Base-by-base conservation (phyloP, 2,888 invertebrate species). In the Thereva nobilitata region DNA sequence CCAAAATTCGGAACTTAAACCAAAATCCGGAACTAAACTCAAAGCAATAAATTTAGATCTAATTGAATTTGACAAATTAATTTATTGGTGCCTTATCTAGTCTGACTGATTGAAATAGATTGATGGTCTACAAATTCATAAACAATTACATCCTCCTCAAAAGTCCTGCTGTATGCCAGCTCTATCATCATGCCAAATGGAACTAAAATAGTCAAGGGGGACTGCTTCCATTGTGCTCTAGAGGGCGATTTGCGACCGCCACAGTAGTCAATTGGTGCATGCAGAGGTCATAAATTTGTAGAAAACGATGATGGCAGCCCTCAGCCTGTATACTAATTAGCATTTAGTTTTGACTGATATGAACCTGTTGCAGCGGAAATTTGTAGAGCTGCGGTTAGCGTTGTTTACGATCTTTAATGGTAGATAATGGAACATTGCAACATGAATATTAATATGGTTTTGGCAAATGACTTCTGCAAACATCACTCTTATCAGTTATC, bases 31-130 rank as follows among this genome's bases (percentile, higher is more conserved):
- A 42, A 7, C n/a, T 42, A 47, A 45, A 45, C 47, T 59, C 57
- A 12, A 35, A 59, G 34, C 56, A 50, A 68, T 68, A 68, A 68
- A 68, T 68, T 66, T 63, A 35, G 64, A 54, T 56, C 50, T 66
- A 68, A 68, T 68, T 68, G 66, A 68, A 66, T 63, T 57, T 56
- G 63, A 64, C 63, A 56, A 64, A 63, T 47, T 66, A 68, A 68
- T 68, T 68, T 68, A 68, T 66, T 68, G 61, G 55, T 64, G 55
- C 66, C 68, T 68, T 68, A 68, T 68, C 68, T 68, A 44, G 54
- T 55, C 66, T 40, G 45, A 12, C 54, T 68, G 66, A 68, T 68
- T 66, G 68, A 63, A 66, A 44, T 63, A 66, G 66, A 68, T 68
- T 68, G 61, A 68, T 66, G 66, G 44, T 34, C 63, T 47, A 35